Evolutionary conservation across 2,797 vertebrate genomes (phyloP), one percentile per base, ranked within the genome.

Genomic region (Myripristis jacobus): DNA sequence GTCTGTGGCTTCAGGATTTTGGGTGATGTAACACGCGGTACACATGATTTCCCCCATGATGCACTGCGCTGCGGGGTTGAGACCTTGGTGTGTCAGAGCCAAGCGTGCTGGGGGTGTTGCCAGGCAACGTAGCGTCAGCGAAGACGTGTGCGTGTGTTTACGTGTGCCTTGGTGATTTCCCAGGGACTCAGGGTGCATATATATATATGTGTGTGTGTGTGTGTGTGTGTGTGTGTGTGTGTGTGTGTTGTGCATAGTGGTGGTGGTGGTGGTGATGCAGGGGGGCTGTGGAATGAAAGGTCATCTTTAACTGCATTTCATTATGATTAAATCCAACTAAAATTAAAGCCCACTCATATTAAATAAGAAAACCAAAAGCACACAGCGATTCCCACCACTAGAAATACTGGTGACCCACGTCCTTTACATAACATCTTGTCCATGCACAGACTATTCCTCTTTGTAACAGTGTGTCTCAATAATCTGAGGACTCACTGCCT

Each of bases 121-220:
- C 89, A 90, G 75, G 87, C 90, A 91, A 91, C 84, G 47, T 91
- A 90, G 91, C 87, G 85, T 92, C 89, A 88, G 82, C 85, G 84
- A 86, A 82, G 87, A 82, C 77, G 58, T 78, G 79, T 51, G 79
- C 47, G 41, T 73, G 80, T n/a, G n/a, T n/a, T n/a, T 84, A 74
- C 3, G 53, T 80, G 71, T 66, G 61, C 79, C 54, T 78, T 58
- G 80, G 75, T 81, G 73, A 79, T 85, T 79, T 90, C 71, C 66
- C 57, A 16, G 21, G 70, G 59, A 83, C 54, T 71, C 68, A 70
- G 25, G 29, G 66, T 12, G 36, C 73, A 22, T 29, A 22, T 31
- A 36, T 66, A 74, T 31, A 5, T n/a, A 16, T 8, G 25, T 38
- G 19, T 36, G 50, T 3, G 4, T 31, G 47, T 15, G 13, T 41